A percentile compares a stretch with the other conserved stretches of the same genome.
Conservation (phyloP, 1,140 invertebrate species). For the Pogonognathellus flavescens region DNA sequence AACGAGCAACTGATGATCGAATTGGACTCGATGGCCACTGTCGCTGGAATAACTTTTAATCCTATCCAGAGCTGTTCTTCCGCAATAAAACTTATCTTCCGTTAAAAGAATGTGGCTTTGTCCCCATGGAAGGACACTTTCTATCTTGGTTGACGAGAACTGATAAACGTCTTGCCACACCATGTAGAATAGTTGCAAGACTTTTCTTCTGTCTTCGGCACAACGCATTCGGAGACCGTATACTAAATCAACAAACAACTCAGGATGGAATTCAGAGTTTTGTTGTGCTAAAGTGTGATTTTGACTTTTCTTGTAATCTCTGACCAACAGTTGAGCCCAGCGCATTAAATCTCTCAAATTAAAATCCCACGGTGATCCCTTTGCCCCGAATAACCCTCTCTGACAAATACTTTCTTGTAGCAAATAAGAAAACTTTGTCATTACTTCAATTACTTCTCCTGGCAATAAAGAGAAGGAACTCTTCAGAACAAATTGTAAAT, state of each 20-base stretch:
- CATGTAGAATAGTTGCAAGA: slow-evolving; percentile 67
- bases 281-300: slow-evolving; percentile 48
- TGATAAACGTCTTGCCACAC: slow-evolving; percentile 39
- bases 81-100: slow-evolving; percentile 73
- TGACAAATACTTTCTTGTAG: slow-evolving; percentile 76
- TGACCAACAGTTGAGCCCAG: slow-evolving; percentile 84
- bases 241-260: slow-evolving; percentile 78
- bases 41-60: slow-evolving; percentile 57
- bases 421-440: slow-evolving; percentile 86
- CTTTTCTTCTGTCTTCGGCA: slow-evolving; percentile 77
- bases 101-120: slow-evolving; percentile 67
- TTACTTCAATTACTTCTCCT: slow-evolving; percentile 74
- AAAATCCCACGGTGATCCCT: slow-evolving; percentile 94
- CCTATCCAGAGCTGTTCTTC: slow-evolving; percentile 74
- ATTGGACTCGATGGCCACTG: slow-evolving; percentile 16
- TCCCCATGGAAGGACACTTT: slow-evolving; percentile 67
- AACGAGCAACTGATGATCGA: slow-evolving; percentile 71
- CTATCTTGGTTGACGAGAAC: not conserved
- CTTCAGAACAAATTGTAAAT: slow-evolving; percentile 78
- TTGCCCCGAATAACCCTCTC: slow-evolving; percentile 77
- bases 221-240: slow-evolving; percentile 87
- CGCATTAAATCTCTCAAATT: slow-evolving; percentile 95
- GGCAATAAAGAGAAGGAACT: slow-evolving; percentile 72
- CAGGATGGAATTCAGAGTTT: slow-evolving; percentile 59
- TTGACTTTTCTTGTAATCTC: slow-evolving; percentile 64